phyloP scores from a whole-genome alignment of 2,888 invertebrate species.

The Apodemia mormo region DNA sequence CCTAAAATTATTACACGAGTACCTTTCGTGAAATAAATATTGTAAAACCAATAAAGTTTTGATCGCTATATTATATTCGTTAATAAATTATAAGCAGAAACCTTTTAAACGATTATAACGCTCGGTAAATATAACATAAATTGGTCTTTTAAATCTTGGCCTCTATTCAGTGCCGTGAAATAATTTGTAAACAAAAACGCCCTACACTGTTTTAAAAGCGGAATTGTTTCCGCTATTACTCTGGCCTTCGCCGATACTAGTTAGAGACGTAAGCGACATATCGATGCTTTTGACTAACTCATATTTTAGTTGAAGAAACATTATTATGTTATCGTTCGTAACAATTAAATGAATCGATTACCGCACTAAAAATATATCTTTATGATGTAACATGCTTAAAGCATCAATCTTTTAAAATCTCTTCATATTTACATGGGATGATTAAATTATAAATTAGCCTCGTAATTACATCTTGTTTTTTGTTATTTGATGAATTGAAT shows the following conservation, averaged over 20 bases:
- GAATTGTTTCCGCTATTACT: slow-evolving; percentile 73
- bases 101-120: slow-evolving; percentile 29
- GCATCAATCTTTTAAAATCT: no score
- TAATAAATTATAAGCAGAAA: slow-evolving; percentile 23
- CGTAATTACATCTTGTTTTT: no score
- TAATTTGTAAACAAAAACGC: slow-evolving; percentile 58
- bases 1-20: slow-evolving; percentile 3
- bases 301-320: no score
- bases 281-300: not conserved
- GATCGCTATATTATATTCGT: slow-evolving; percentile 23
- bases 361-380: no score
- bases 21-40: slow-evolving; percentile 1
- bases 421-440: no score
- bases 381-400: no score
- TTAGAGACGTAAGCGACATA: not conserved
- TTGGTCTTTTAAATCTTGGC: slow-evolving; percentile 40
- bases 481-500: no score
- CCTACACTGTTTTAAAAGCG: slow-evolving; percentile 65
- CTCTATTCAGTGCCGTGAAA: slow-evolving; percentile 34
- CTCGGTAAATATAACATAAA: slow-evolving; percentile 34
- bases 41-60: slow-evolving; percentile 18
- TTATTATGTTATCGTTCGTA: no score
- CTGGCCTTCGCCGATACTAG: slow-evolving; percentile 53
- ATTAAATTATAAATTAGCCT: no score
- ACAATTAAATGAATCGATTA: no score